Evolutionary conservation across 2,888 invertebrate species (phyloP).

Genomic region (Lycophotia porphyrea): DNA sequence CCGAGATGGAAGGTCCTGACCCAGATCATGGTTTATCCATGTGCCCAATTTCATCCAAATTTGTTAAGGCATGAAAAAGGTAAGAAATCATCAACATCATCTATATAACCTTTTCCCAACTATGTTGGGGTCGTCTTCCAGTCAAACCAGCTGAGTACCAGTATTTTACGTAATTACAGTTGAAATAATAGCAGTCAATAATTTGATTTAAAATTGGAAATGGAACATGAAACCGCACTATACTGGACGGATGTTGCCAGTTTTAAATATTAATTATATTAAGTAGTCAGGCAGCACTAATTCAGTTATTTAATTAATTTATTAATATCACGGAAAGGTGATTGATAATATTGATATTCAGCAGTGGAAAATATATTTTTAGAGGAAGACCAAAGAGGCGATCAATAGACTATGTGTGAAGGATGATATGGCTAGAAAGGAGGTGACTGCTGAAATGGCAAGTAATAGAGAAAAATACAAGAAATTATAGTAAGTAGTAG

Average conservation of each 20-base stretch:
- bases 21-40: neutral
- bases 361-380: too few relatives aligned
- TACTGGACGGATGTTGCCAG: neutral
- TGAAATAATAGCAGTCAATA: neutral
- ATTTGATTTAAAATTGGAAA: neutral
- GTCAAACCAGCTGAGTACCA: neutral
- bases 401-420: too few relatives aligned
- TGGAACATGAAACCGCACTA: neutral
- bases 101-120: neutral
- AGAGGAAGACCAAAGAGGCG: too few relatives aligned
- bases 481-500: too few relatives aligned
- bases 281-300: neutral
- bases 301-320: constrained; percentile 1
- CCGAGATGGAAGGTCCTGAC: neutral
- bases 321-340: neutral
- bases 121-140: neutral
- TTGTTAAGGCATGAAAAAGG: neutral
- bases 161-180: neutral
- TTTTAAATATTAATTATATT: neutral
- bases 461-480: too few relatives aligned
- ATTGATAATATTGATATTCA: too few relatives aligned
- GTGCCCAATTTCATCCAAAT: neutral
- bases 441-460: too few relatives aligned
- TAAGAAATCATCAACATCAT: neutral
- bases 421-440: too few relatives aligned